Evolutionary conservation across 2,888 invertebrate genomes (phyloP).

Genomic region (Idaea straminata): DNA sequence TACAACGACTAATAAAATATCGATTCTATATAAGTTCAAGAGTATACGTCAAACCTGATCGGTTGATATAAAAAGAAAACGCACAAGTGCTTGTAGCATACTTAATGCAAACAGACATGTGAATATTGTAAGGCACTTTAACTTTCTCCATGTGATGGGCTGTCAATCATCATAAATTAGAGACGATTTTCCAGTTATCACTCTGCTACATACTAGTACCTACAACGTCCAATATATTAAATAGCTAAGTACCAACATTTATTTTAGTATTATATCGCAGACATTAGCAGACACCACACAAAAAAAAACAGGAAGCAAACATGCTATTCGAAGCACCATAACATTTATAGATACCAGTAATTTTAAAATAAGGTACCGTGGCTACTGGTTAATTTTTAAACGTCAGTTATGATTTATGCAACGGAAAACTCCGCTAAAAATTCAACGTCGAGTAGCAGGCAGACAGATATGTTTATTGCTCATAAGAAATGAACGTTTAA

Average conservation of each 20-base stretch:
- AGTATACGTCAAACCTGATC: constrained; percentile 34
- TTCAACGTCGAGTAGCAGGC: not conserved
- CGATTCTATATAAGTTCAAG: constrained; percentile 29
- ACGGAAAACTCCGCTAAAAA: constrained; percentile 2
- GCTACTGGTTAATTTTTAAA: not conserved
- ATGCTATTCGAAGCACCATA: not conserved
- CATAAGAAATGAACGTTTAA: constrained; percentile 27
- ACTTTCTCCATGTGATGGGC: constrained; percentile 72
- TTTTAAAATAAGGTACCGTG: not conserved
- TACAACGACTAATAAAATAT: constrained; percentile 33
- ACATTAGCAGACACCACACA: not conserved
- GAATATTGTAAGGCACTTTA: constrained; percentile 62
- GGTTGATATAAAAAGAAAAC: constrained; percentile 44
- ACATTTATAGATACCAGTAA: not conserved
- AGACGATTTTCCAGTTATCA: constrained; percentile 68
- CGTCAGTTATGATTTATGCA: not conserved
- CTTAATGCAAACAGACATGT: constrained; percentile 63
- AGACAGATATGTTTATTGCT: constrained; percentile 15
- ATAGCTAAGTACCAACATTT: constrained; percentile 13
- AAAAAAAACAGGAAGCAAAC: not conserved
- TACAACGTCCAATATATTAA: constrained; percentile 9
- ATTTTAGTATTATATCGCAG: constrained; percentile 7
- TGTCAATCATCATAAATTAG: constrained; percentile 71
- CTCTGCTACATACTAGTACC: constrained; percentile 39
- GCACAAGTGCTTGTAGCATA: constrained; percentile 43